Evolutionary conservation across 1,140 invertebrate genomes (phyloP).

Genomic region (Drosophila pandora): DNA sequence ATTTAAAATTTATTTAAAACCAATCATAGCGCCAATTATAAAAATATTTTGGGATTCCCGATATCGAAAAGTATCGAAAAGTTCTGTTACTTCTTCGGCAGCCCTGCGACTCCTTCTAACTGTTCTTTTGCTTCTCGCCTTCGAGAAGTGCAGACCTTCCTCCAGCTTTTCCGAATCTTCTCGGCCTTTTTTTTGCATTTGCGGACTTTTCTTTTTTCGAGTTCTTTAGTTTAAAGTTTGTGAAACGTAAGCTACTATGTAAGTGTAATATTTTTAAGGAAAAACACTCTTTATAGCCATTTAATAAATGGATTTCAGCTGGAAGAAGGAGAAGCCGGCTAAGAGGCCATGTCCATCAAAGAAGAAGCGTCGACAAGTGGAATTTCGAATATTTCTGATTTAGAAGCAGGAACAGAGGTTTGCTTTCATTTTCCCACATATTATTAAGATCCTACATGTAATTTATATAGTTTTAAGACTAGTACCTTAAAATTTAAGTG

Average conservation of each 20-base stretch:
- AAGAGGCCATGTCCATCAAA: slow-evolving; percentile 41
- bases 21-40: background rate
- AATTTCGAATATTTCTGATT: slow-evolving; percentile 7
- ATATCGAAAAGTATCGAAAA: background rate
- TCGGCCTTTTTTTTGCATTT: background rate
- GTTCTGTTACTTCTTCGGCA: background rate
- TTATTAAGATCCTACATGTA: too few relatives aligned
- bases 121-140: background rate
- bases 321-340: background rate
- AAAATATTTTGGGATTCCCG: background rate
- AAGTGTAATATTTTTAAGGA: background rate
- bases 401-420: slow-evolving; percentile 42
- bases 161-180: background rate
- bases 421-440: background rate
- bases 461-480: too few relatives aligned
- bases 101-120: background rate
- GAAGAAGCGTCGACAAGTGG: slow-evolving; percentile 41
- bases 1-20: background rate
- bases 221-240: background rate
- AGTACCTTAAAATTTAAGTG: too few relatives aligned
- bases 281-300: background rate
- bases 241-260: background rate
- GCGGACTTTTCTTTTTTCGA: background rate
- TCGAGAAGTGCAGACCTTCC: background rate
- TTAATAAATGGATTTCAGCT: background rate